Evolutionary conservation across 2,113 vertebrate species (phyloP), one percentile per base, ranked within the genome.

Genomic region (Perca fluviatilis): DNA sequence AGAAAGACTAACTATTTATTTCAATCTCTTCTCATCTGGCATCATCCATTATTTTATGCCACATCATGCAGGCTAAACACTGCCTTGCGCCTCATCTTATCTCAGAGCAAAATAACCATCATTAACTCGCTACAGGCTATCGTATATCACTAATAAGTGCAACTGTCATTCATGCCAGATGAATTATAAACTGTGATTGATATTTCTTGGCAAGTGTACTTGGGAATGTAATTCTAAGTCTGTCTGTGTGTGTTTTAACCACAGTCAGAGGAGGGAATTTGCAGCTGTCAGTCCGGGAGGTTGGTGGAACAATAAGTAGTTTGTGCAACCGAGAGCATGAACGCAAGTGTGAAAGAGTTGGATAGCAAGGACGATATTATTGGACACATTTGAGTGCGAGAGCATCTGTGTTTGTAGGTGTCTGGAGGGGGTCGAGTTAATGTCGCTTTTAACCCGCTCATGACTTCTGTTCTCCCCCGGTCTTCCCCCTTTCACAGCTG

Each of bases 211-310:
- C 82, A 82, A 33, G 62, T 65, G 63, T 49, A 58, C 69, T 18
- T 11, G 16, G 40, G 50, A 84, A 79, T 78, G 51, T 15, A 61
- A 82, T 40, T 71, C 4, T 36, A 9, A 30, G 70, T 25, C 36
- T 74, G 50, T 63, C 33, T 43, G 40, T 43, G 9, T 62, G 63
- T 36, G 53, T 79, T 66, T 75, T 54, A 86, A 82, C 88, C 72
- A 13, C 74, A 82, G 71, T 27, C 78, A 73, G 61, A 4, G 57
- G 33, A 65, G 85, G 86, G 90, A 86, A 91, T 88, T 85, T 82
- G 87, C 94, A 94, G 92, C 91, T 93, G 94, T 91, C 89, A 70
- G 85, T 86, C 80, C 5, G 5, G 56, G 85, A 88, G 66, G 68
- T 80, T 69, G 54, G 73, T 6, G 51, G 58, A 92, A 94, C 93